Percentiles rank a stretch among this genome's conserved stretches.
Evolutionary conservation across 2,888 invertebrate species (phyloP).

Genomic region (Clusia tigrina): DNA sequence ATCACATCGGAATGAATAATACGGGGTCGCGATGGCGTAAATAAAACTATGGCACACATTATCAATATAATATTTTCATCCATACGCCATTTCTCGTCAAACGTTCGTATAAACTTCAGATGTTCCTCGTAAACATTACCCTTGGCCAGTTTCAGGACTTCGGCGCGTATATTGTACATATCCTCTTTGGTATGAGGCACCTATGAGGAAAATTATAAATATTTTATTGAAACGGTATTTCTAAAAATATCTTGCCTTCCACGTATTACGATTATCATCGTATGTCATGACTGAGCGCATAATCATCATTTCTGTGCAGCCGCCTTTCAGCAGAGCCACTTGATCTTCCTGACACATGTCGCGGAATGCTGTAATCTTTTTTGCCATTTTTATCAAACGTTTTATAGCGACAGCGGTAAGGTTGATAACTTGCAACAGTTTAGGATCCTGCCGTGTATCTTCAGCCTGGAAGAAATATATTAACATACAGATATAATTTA

Average conservation of each 20-base stretch:
- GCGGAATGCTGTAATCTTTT: constrained; percentile 87
- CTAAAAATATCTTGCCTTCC: constrained; percentile 71
- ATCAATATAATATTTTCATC: constrained; percentile 92
- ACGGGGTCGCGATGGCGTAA: constrained; percentile 82
- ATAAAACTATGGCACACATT: constrained; percentile 88
- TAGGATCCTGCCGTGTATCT: constrained; percentile 69
- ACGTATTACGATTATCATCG: constrained; percentile 83
- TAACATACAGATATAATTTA: no score
- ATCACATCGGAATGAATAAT: constrained; percentile 87
- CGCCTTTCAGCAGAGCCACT: constrained; percentile 75
- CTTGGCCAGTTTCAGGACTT: constrained; percentile 89
- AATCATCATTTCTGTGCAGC: constrained; percentile 96
- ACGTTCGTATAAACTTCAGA: constrained; percentile 83
- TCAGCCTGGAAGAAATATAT: constrained; percentile 58
- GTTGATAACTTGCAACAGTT: constrained; percentile 84
- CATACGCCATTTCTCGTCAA: constrained; percentile 83
- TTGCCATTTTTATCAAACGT: constrained; percentile 84
- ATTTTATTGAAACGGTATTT: constrained; percentile 3
- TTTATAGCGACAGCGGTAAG: constrained; percentile 91
- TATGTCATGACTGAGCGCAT: constrained; percentile 92
- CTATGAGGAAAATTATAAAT: constrained; percentile 59
- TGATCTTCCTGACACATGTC: constrained; percentile 96
- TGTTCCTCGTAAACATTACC: constrained; percentile 89
- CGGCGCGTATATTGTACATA: constrained; percentile 82
- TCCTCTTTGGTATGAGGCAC: constrained; percentile 81